Percentiles rank a stretch among this genome's conserved stretches.
These are phyloP conservation scores for Atherinomorus stipes DNA, from an alignment of 2,113 vertebrate genomes.

Conservation along the genomic window DNA sequence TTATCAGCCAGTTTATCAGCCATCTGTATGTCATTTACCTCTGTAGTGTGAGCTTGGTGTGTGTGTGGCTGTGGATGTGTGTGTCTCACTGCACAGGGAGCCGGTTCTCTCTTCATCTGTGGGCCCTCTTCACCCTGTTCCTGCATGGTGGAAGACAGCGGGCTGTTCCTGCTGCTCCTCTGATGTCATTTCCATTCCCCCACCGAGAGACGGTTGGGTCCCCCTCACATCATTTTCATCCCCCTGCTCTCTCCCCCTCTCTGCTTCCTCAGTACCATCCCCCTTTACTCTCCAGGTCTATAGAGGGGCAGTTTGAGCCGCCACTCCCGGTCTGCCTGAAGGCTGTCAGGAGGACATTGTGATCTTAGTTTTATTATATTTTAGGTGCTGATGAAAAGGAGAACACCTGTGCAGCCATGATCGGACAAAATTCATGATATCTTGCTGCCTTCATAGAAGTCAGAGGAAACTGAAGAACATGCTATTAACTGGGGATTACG, in stretches of 20 bases:
- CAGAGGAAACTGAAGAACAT: not conserved
- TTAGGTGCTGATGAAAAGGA: constrained; percentile 25
- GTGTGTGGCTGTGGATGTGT: not conserved
- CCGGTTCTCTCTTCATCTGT: constrained; percentile 15
- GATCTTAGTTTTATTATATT: constrained; percentile 18
- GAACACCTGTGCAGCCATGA: not conserved
- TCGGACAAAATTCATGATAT: not conserved
- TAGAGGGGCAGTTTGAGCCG: constrained; percentile 30
- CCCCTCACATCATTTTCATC: constrained; percentile 26
- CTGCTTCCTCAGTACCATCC: constrained; percentile 13
- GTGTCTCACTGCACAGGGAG: not conserved
- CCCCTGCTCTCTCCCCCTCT: not conserved
- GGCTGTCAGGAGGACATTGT: constrained; percentile 38
- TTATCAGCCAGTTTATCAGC: not conserved
- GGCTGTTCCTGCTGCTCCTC: constrained; percentile 50
- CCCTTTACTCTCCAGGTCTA: constrained; percentile 22
- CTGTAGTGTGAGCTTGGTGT: not conserved
- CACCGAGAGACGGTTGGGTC: constrained; percentile 39
- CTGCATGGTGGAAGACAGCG: constrained; percentile 20
- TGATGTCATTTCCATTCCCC: constrained; percentile 62
- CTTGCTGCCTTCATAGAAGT: not conserved
- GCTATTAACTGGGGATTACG: not conserved
- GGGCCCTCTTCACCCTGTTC: constrained; percentile 5
- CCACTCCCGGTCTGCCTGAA: constrained; percentile 29
- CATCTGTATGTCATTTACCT: not conserved